These are phyloP conservation scores for Malachius bipustulatus DNA, from an alignment of 2,888 invertebrate species.

Conservation along the genomic window DNA sequence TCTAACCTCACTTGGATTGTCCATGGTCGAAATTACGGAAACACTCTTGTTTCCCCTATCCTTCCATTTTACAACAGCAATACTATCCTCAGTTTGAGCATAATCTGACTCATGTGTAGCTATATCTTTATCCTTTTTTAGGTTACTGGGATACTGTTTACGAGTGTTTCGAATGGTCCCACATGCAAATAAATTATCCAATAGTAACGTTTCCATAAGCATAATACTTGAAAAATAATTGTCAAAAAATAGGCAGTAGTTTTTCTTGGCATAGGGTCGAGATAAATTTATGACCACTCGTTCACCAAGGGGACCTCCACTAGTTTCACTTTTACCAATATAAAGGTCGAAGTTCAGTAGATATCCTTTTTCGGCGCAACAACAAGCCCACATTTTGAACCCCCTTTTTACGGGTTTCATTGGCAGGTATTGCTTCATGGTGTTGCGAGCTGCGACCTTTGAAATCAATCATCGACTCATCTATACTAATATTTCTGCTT, in stretches of 20 bases:
- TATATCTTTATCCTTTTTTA: conserved; percentile 5
- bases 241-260: conserved; percentile 14
- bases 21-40: conserved; percentile 6
- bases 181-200: conserved; percentile 14
- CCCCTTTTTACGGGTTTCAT: conserved; percentile 12
- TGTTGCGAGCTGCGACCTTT: conserved; percentile 11
- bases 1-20: conserved; percentile 8
- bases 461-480: conserved; percentile 16
- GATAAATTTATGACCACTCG: conserved; percentile 11
- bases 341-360: conserved; percentile 13
- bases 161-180: conserved; percentile 11
- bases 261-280: conserved; percentile 8
- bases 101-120: conserved; percentile 5
- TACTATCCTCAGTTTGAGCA: conserved; percentile 9
- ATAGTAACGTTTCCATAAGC: conserved; percentile 10
- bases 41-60: conserved; percentile 14
- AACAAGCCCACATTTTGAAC: conserved; percentile 13
- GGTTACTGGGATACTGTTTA: conserved; percentile 6
- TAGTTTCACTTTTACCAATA: conserved; percentile 9
- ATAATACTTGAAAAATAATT: conserved; percentile 13
- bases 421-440: conserved; percentile 15
- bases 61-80: conserved; percentile 16
- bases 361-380: conserved; percentile 11
- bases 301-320: conserved; percentile 10
- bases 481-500: conserved; percentile 12